phyloP scores from a whole-genome alignment of 2,797 vertebrate species.

The Trachops cirrhosus region DNA sequence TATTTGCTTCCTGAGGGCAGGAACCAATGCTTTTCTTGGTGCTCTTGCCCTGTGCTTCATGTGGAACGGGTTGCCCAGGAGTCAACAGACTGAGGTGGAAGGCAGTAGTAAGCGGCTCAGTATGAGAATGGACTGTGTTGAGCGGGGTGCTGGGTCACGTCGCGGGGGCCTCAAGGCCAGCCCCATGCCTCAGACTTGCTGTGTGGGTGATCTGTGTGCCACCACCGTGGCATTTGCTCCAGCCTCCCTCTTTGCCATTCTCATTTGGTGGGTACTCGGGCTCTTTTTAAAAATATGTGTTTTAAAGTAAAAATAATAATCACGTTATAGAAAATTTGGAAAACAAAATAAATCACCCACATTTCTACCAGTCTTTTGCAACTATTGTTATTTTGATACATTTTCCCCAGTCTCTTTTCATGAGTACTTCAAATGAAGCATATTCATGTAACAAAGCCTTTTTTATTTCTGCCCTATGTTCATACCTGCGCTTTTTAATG shows the following conservation, averaged over 20 bases:
- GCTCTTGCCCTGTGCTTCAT: background rate
- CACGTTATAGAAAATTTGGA: background rate
- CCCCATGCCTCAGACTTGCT: background rate
- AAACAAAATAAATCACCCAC: background rate
- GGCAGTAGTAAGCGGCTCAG: background rate
- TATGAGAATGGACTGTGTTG: background rate
- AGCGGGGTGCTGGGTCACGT: too few species aligned
- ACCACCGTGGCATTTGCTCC: too few species aligned
- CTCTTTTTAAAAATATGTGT: background rate
- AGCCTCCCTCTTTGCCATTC: too few species aligned
- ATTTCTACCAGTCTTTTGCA: background rate
- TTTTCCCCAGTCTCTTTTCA: background rate
- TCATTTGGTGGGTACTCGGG: background rate
- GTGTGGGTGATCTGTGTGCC: background rate
- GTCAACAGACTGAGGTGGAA: background rate
- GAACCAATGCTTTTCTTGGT: background rate
- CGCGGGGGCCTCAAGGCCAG: too few species aligned
- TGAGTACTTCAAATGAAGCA: background rate
- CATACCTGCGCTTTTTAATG: background rate
- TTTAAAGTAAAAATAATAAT: conserved; percentile 5
- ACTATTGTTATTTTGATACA: background rate
- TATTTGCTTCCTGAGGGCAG: background rate
- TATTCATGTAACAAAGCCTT: background rate
- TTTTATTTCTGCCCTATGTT: background rate
- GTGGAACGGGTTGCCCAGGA: background rate